These are phyloP conservation scores for Garra rufa DNA, from an alignment of 2,113 vertebrate genomes.

Conservation along the genomic window DNA sequence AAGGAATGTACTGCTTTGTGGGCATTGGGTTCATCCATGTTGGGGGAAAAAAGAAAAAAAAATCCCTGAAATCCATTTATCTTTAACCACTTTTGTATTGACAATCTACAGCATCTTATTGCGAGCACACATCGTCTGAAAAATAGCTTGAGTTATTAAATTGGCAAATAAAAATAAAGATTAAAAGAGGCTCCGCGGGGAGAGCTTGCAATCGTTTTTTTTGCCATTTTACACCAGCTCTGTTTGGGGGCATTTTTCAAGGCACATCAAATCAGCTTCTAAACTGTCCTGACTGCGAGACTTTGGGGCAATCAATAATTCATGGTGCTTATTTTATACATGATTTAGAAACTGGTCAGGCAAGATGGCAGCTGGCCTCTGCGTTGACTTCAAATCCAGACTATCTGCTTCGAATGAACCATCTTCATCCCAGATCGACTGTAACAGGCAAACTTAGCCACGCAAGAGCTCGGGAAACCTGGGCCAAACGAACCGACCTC, in stretches of 20 bases:
- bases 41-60: conserved; percentile 40
- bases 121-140: conserved; percentile 51
- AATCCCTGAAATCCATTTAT: conserved; percentile 56
- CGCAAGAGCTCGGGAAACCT: background rate
- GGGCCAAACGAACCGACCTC: background rate
- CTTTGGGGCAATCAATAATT: conserved; percentile 57
- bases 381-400: background rate
- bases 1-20: background rate
- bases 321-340: conserved; percentile 53
- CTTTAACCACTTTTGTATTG: conserved; percentile 64
- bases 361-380: conserved; percentile 34
- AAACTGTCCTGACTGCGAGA: conserved; percentile 36
- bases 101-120: conserved; percentile 59
- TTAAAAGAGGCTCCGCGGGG: conserved; percentile 45
- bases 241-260: conserved; percentile 31
- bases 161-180: conserved; percentile 63
- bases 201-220: conserved; percentile 19
- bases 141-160: conserved; percentile 53
- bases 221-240: background rate
- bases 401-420: background rate
- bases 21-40: conserved; percentile 14
- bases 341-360: conserved; percentile 51
- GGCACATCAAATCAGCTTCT: conserved; percentile 38
- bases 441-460: background rate
- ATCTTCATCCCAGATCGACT: background rate